phyloP scores from a whole-genome alignment of 2,113 vertebrate species.

The Forbesichthys papilliferus region DNA sequence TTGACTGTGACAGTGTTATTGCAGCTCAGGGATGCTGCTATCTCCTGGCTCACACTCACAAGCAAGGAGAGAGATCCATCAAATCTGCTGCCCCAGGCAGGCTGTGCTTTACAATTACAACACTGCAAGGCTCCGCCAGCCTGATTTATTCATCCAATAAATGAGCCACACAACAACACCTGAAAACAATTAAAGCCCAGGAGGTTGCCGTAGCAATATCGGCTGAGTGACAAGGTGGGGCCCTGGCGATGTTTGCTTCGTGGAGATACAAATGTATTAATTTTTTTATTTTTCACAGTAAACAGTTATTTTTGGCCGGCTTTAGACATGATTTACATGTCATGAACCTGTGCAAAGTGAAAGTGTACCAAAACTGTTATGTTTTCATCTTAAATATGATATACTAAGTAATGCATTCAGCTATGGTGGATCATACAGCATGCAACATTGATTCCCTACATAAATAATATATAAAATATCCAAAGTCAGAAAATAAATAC shows the following conservation, averaged over 20 bases:
- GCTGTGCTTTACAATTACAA: slow-evolving; percentile 46
- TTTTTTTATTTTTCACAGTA: slow-evolving; percentile 22
- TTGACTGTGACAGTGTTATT: slow-evolving; percentile 31
- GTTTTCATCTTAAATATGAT: too few relatives aligned
- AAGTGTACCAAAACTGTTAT: too few relatives aligned
- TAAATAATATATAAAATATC: too few relatives aligned
- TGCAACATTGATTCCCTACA: too few relatives aligned
- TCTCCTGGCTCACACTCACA: slow-evolving; percentile 29
- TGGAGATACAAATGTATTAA: slow-evolving; percentile 22
- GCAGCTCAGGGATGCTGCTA: slow-evolving; percentile 24
- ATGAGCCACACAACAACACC: slow-evolving; percentile 70
- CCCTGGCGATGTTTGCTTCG: slow-evolving; percentile 8
- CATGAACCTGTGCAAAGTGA: background rate
- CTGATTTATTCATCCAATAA: slow-evolving; percentile 72
- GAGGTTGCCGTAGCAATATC: slow-evolving; percentile 28
- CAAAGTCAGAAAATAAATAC: too few relatives aligned
- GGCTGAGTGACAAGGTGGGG: slow-evolving; percentile 9
- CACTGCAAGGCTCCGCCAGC: slow-evolving; percentile 17
- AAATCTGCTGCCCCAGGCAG: slow-evolving; percentile 22
- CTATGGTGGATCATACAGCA: too few relatives aligned
- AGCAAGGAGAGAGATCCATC: slow-evolving; percentile 40
- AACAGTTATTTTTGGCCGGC: slow-evolving; percentile 9
- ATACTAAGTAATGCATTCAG: too few relatives aligned
- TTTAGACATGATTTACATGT: slow-evolving; percentile 42
- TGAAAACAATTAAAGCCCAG: slow-evolving; percentile 79